phyloP scores from a whole-genome alignment of 2,113 vertebrate species.

The Neogale vison region DNA sequence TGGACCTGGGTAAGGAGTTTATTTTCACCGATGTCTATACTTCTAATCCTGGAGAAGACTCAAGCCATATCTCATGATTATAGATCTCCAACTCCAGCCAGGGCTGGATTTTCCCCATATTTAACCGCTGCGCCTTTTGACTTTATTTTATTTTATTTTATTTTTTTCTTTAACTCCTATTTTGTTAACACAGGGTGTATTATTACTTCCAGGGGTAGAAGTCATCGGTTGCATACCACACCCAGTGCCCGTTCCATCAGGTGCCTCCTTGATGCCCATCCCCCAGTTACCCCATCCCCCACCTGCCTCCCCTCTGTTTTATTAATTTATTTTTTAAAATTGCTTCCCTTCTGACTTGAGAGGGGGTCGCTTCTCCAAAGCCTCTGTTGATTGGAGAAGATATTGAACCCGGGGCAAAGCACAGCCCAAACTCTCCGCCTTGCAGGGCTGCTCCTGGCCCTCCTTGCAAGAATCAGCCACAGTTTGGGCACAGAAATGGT shows the following conservation, averaged over 20 bases:
- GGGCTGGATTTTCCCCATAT: not conserved
- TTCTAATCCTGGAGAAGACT: not conserved
- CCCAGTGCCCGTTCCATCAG: not conserved
- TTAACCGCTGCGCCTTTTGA: not conserved
- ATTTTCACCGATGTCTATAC: not conserved
- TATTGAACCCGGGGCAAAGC: rapidly evolving
- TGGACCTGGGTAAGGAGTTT: not conserved
- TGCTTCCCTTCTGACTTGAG: not conserved
- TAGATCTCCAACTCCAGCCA: not conserved
- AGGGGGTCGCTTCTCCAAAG: not conserved
- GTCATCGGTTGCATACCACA: not conserved
- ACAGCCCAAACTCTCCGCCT: rapidly evolving
- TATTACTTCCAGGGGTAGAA: not conserved
- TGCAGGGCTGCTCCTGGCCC: rapidly evolving
- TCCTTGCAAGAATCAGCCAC: rapidly evolving
- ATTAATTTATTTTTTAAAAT: not conserved
- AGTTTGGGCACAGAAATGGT: rapidly evolving
- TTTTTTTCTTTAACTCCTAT: not conserved
- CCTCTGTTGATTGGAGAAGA: not conserved
- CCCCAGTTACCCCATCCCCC: not conserved
- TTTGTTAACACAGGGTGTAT: not conserved
- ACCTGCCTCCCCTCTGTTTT: not conserved
- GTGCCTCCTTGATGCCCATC: not conserved
- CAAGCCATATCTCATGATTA: not conserved
- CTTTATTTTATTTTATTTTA: not conserved